These are phyloP conservation scores for Ivindomyrus marchei DNA, from an alignment of 2,113 vertebrate genomes.

Conservation along the genomic window DNA sequence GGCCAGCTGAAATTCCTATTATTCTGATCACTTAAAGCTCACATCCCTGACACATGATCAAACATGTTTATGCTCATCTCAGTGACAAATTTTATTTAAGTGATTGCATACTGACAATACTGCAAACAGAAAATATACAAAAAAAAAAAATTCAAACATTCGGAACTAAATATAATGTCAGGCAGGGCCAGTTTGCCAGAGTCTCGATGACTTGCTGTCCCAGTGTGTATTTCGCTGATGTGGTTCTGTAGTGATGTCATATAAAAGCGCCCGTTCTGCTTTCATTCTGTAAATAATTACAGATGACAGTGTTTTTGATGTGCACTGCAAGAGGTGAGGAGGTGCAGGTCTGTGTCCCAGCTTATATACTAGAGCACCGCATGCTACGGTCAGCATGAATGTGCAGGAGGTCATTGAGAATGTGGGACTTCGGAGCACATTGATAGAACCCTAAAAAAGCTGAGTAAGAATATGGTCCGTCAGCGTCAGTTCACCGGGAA, in stretches of 20 bases:
- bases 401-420: constrained; percentile 41
- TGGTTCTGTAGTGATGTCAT: constrained; percentile 48
- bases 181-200: constrained; percentile 38
- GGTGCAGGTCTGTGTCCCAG: constrained; percentile 30
- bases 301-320: constrained; percentile 38
- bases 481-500: not conserved
- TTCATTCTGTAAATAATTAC: constrained; percentile 17
- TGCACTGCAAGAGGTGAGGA: constrained; percentile 50
- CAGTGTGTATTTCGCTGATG: constrained; percentile 30
- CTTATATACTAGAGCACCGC: not conserved
- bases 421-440: constrained; percentile 44
- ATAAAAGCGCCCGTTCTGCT: constrained; percentile 31
- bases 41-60: not conserved
- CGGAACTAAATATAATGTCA: constrained; percentile 43
- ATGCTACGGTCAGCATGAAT: constrained; percentile 42
- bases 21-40: not conserved
- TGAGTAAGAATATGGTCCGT: not conserved
- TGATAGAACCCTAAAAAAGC: constrained; percentile 12
- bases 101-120: constrained; percentile 46
- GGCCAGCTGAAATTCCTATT: not conserved
- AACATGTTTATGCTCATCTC: constrained; percentile 21
- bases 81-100: constrained; percentile 62
- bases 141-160: constrained; percentile 45
- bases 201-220: constrained; percentile 49
- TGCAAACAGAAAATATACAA: constrained; percentile 52